These are phyloP conservation scores for Rhizomys pruinosus DNA, from an alignment of 2,113 vertebrate genomes.

Conservation along the genomic window DNA sequence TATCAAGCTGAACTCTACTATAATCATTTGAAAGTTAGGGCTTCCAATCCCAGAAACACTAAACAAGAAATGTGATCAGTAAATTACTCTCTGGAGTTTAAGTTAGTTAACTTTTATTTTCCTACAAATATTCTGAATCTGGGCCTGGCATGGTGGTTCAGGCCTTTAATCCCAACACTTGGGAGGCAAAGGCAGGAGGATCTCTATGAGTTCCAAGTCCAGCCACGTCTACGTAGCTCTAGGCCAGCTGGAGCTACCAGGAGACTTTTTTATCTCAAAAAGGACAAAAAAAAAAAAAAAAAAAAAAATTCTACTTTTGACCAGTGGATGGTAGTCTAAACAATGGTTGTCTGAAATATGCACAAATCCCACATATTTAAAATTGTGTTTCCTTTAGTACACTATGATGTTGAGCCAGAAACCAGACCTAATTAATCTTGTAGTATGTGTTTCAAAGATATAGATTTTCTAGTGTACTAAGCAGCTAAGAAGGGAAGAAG, in stretches of 20 bases:
- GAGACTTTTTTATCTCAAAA: no score
- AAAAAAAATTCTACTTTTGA: no score
- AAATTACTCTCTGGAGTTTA: neutral
- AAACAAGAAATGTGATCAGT: neutral
- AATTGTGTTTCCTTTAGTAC: neutral
- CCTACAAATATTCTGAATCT: slow-evolving; percentile 7
- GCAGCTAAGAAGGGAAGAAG: neutral
- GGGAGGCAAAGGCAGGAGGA: no score
- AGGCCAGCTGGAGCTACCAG: no score
- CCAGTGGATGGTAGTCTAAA: neutral
- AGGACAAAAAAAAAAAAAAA: no score
- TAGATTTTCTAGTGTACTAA: neutral
- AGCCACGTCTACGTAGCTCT: no score
- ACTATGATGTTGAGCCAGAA: neutral
- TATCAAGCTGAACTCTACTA: neutral
- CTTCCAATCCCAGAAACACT: neutral
- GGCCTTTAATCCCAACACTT: no score
- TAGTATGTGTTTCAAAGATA: neutral
- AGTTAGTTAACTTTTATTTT: neutral
- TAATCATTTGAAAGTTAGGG: neutral
- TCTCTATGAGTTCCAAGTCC: no score
- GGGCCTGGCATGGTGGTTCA: no score
- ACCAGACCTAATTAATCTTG: neutral
- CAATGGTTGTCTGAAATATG: neutral
- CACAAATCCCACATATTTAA: neutral